phyloP scores from a whole-genome alignment of 2,888 invertebrate genomes.

The Tachina fera region DNA sequence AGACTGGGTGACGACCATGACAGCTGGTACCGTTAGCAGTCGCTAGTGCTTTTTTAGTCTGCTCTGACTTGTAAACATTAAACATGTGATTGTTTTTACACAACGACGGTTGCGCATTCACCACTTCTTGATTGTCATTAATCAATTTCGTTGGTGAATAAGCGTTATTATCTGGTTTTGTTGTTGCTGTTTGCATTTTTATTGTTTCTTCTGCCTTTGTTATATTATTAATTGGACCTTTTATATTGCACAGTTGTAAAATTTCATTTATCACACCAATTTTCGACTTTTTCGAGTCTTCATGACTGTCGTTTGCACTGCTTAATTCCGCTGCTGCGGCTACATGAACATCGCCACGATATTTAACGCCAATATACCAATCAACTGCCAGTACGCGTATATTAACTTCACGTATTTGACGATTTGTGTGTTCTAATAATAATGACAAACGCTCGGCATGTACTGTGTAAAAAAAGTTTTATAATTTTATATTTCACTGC shows the following conservation, averaged over 20 bases:
- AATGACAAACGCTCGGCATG: constrained; percentile 73
- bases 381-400: constrained; percentile 75
- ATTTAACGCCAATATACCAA: constrained; percentile 76
- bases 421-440: constrained; percentile 72
- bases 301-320: background rate
- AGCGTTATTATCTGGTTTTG: constrained; percentile 2
- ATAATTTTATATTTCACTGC: background rate
- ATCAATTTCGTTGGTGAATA: constrained; percentile 3
- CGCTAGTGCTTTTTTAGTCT: background rate
- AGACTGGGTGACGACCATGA: constrained; percentile 62
- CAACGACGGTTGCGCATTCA: constrained; percentile 25
- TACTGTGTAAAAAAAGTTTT: constrained; percentile 66
- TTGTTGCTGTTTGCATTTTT: background rate
- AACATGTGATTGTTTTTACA: constrained; percentile 33
- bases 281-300: constrained; percentile 17
- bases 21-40: background rate
- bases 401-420: constrained; percentile 76
- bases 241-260: constrained; percentile 53
- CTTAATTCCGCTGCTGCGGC: constrained; percentile 4
- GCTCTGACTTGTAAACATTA: constrained; percentile 31
- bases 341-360: constrained; percentile 34
- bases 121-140: constrained; percentile 15
- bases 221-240: background rate
- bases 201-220: background rate
- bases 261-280: constrained; percentile 66